Conservation (phyloP, 2,888 invertebrate species). For the Uloborus plumipes region DNA sequence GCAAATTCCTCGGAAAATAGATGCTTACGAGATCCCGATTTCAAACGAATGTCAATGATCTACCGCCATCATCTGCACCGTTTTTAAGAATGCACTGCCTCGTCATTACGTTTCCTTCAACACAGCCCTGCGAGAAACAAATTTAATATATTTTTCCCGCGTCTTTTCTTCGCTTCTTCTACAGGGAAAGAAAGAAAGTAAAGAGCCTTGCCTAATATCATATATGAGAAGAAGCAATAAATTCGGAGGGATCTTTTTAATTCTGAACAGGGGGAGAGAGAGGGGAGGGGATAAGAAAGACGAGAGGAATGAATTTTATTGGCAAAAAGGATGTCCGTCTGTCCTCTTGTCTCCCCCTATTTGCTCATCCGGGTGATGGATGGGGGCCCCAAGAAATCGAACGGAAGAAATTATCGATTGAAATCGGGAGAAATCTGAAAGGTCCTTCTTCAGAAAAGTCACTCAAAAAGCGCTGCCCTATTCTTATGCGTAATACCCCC, state of each 20-base stretch:
- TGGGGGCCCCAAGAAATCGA: slow-evolving; percentile 42
- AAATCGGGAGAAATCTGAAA: slow-evolving; percentile 25
- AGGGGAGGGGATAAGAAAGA: slow-evolving; percentile 9
- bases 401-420: slow-evolving; percentile 46
- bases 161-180: slow-evolving; percentile 9
- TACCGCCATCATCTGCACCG: too few relatives aligned
- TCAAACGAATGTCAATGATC: too few relatives aligned
- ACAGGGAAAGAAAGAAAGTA: background rate
- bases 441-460: slow-evolving; percentile 36
- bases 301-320: slow-evolving; percentile 33
- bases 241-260: slow-evolving; percentile 53
- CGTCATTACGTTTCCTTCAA: too few relatives aligned
- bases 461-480: slow-evolving; percentile 27
- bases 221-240: slow-evolving; percentile 37
- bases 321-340: slow-evolving; percentile 26
- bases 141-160: slow-evolving; percentile 49
- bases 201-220: slow-evolving; percentile 28
- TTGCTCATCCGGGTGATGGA: slow-evolving; percentile 50
- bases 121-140: background rate
- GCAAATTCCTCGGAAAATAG: too few relatives aligned
- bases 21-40: too few relatives aligned
- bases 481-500: slow-evolving; percentile 42
- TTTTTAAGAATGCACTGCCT: too few relatives aligned
- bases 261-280: background rate
- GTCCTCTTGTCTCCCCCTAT: slow-evolving; percentile 25